Evolutionary conservation across 2,888 invertebrate species (phyloP).

Genomic region (Lithophane semibrunnea): DNA sequence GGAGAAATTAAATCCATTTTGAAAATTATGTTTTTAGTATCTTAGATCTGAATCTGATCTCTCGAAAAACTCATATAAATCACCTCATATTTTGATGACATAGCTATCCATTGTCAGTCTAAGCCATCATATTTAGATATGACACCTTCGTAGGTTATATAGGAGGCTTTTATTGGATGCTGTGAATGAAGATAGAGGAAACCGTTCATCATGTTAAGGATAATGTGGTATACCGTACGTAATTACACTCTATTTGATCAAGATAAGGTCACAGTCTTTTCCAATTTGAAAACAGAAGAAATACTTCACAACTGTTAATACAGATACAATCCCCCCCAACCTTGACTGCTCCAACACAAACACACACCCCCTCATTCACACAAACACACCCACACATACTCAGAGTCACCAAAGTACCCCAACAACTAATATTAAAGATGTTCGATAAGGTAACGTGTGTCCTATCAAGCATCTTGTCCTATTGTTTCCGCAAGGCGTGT

Average conservation of each 20-base stretch:
- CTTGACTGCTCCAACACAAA: neutral
- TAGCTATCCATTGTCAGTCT: neutral
- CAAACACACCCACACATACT: neutral
- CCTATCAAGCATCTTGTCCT: constrained; percentile 73
- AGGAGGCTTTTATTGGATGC: neutral
- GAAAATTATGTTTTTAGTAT: neutral
- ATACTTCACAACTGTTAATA: constrained; percentile 14
- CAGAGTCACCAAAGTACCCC: constrained; percentile 32
- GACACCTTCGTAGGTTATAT: neutral
- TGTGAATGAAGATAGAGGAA: neutral
- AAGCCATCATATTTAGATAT: neutral
- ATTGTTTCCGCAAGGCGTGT: constrained; percentile 71
- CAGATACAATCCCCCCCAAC: constrained; percentile 29
- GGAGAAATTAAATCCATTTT: neutral
- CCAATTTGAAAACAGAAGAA: constrained; percentile 25
- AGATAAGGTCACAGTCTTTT: neutral
- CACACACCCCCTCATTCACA: neutral
- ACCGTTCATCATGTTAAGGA: neutral
- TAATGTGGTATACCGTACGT: neutral
- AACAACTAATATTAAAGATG: constrained; percentile 74
- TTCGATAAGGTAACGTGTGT: constrained; percentile 70
- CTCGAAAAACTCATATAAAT: neutral
- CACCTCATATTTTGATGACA: neutral
- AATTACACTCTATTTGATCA: neutral
- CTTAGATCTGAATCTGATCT: neutral